phyloP scores from a whole-genome alignment of 2,113 vertebrate species.

The Perca flavescens region DNA sequence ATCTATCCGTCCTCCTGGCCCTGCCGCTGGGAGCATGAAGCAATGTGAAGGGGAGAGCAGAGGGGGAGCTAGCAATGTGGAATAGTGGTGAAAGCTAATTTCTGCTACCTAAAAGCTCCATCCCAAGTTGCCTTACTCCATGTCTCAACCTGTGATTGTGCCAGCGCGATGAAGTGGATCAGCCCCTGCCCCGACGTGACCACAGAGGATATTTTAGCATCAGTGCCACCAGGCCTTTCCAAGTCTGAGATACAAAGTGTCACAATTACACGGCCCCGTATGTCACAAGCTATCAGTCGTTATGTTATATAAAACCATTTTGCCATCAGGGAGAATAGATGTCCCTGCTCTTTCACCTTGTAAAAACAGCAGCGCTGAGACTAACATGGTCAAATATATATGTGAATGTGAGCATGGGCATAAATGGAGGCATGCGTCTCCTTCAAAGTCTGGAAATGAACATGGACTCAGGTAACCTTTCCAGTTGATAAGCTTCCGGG shows the following conservation, averaged over 20 bases:
- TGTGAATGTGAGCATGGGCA: not conserved
- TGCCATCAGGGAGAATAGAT: conserved; percentile 37
- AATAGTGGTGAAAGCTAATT: conserved; percentile 19
- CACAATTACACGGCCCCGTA: conserved; percentile 21
- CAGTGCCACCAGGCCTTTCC: conserved; percentile 22
- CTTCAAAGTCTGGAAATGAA: conserved; percentile 2
- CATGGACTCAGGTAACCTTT: conserved; percentile 38
- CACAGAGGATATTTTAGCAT: conserved; percentile 36
- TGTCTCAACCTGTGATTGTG: conserved; percentile 34
- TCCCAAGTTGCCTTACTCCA: conserved; percentile 28
- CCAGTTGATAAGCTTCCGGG: not conserved
- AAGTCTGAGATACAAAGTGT: conserved; percentile 30
- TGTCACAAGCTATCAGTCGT: conserved; percentile 57
- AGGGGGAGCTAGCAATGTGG: not conserved
- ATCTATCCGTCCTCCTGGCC: conserved; percentile 31
- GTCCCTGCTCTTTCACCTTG: conserved; percentile 40
- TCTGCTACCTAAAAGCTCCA: conserved; percentile 42
- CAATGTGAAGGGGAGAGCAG: conserved; percentile 7
- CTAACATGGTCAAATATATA: conserved; percentile 3
- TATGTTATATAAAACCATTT: conserved; percentile 64
- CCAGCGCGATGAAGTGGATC: conserved; percentile 29
- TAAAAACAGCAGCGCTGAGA: not conserved
- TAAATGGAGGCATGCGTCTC: conserved; percentile 2
- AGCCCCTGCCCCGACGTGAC: conserved; percentile 43
- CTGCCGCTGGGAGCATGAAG: conserved; percentile 41